Conservation (phyloP, 2,888 invertebrate genomes). For the Xanthostigma xanthostigma region DNA sequence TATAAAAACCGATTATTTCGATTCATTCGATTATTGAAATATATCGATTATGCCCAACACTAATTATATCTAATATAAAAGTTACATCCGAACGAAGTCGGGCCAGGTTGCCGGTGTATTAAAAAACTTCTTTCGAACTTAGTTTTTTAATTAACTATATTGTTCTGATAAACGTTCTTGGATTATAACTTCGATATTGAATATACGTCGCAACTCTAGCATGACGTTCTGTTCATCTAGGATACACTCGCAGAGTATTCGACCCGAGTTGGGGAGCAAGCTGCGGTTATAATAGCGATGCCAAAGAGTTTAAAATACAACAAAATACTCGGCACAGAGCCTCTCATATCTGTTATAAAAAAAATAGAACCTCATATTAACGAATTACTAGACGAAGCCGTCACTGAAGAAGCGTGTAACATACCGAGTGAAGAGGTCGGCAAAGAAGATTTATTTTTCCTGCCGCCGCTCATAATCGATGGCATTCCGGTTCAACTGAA, state of each 20-base stretch:
- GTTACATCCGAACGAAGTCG: too few species aligned
- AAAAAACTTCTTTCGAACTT: too few species aligned
- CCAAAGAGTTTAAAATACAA: conserved; percentile 67
- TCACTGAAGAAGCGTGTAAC: conserved; percentile 73
- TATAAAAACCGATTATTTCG: too few species aligned
- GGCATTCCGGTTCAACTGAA: conserved; percentile 89
- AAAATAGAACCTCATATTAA: conserved; percentile 71
- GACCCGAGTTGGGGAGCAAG: conserved; percentile 82
- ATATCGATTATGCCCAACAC: too few species aligned
- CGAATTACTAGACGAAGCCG: conserved; percentile 74
- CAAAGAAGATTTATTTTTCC: conserved; percentile 79
- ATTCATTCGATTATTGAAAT: too few species aligned
- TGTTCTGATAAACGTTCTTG: too few species aligned
- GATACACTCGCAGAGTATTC: conserved; percentile 65
- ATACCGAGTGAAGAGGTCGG: conserved; percentile 60
- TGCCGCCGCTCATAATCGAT: conserved; percentile 82
- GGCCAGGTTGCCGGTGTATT: too few species aligned
- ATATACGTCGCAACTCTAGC: too few species aligned
- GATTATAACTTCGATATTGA: too few species aligned
- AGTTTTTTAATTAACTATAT: too few species aligned
- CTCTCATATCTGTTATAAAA: conserved; percentile 77
- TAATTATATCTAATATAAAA: too few species aligned
- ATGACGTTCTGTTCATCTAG: too few species aligned
- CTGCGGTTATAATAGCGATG: conserved; percentile 78
- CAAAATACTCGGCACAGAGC: conserved; percentile 85